Conservation (phyloP, 1,140 invertebrate genomes). For the Colletes gigas region DNA sequence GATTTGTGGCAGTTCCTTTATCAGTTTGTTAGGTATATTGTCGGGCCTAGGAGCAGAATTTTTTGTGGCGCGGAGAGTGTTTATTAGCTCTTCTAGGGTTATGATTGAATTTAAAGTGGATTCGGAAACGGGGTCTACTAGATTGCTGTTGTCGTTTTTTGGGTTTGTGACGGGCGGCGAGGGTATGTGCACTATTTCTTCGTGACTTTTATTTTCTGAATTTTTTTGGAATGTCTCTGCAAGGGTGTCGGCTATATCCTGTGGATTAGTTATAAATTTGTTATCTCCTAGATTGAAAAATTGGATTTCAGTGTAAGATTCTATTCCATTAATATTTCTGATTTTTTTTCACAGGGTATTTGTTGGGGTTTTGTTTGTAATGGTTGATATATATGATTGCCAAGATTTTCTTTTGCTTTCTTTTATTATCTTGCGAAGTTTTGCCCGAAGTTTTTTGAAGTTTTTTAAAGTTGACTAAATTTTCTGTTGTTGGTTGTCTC, state of each 20-base stretch:
- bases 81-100: not conserved
- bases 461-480: constrained; percentile 30
- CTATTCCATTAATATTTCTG: not conserved
- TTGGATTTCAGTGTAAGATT: not conserved
- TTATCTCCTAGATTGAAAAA: not conserved
- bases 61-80: not conserved
- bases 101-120: not conserved
- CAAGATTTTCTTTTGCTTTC: constrained; percentile 2
- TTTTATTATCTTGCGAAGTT: not conserved
- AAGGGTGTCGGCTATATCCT: not conserved
- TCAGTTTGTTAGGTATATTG: constrained; percentile 41
- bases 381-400: not conserved
- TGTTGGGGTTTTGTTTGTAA: not conserved
- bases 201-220: constrained; percentile 47
- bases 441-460: constrained; percentile 2
- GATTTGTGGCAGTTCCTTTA: constrained; percentile 57
- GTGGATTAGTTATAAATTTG: not conserved
- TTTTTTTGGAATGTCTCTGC: not conserved
- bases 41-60: constrained; percentile 35
- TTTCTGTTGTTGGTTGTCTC: constrained; percentile 2
- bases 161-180: not conserved
- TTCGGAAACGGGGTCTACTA: not conserved
- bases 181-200: not conserved
- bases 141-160: not conserved
- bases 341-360: not conserved